phyloP scores from a whole-genome alignment of 2,113 vertebrate genomes.

The Carassius carassius region DNA sequence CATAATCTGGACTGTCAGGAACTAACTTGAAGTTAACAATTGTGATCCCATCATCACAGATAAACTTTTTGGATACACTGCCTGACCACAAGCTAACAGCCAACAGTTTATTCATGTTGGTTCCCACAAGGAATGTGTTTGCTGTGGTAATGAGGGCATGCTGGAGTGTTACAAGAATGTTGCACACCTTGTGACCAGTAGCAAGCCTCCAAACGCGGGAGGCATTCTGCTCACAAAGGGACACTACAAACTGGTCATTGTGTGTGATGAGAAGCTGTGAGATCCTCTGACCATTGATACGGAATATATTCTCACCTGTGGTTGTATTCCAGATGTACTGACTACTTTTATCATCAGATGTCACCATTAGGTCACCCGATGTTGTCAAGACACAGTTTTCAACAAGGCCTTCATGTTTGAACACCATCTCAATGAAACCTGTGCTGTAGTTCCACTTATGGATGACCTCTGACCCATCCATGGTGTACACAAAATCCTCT shows the following conservation, averaged over 20 bases:
- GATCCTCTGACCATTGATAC: slow-evolving; percentile 94
- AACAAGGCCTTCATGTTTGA: slow-evolving; percentile 95
- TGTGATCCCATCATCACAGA: slow-evolving; percentile 91
- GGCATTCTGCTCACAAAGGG: slow-evolving; percentile 95
- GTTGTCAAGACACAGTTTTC: slow-evolving; percentile 95
- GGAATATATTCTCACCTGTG: slow-evolving; percentile 94
- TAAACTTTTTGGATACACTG: slow-evolving; percentile 96
- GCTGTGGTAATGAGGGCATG: slow-evolving; percentile 96
- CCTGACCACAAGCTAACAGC: slow-evolving; percentile 98
- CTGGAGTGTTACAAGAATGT: slow-evolving; percentile 94
- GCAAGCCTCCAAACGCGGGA: slow-evolving; percentile 95
- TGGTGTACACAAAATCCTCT: slow-evolving; percentile 93
- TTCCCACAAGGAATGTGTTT: slow-evolving; percentile 94
- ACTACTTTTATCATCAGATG: slow-evolving; percentile 93
- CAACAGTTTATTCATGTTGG: slow-evolving; percentile 93
- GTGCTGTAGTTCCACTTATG: slow-evolving; percentile 97
- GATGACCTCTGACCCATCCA: slow-evolving; percentile 93
- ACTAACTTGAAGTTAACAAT: slow-evolving; percentile 93
- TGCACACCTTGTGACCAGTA: slow-evolving; percentile 96
- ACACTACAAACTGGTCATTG: slow-evolving; percentile 98
- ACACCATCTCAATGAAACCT: slow-evolving; percentile 94
- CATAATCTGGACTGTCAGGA: slow-evolving; percentile 93
- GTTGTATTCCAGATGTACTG: slow-evolving; percentile 96
- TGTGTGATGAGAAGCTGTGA: slow-evolving; percentile 96
- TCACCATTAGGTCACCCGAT: slow-evolving; percentile 94